Evolutionary conservation across 1,140 invertebrate genomes (phyloP), one percentile per base, ranked within the genome.

Genomic region (Zelostemma sp.): DNA sequence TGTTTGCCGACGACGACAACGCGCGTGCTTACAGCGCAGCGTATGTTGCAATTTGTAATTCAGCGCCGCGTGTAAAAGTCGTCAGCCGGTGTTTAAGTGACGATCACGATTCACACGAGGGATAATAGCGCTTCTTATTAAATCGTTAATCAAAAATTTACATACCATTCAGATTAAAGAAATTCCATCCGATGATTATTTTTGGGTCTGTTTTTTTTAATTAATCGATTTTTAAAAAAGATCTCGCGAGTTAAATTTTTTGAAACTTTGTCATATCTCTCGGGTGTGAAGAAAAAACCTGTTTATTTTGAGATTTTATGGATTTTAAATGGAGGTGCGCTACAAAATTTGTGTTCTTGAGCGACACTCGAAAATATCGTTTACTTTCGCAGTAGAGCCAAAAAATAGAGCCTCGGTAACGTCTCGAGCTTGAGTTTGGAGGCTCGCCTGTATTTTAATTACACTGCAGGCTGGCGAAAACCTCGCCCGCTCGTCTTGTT

Each of bases 381-480:
- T n/a, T n/a, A n/a, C n/a, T n/a, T n/a, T n/a, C n/a, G n/a, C n/a
- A n/a, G n/a, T n/a, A n/a, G n/a, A n/a, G n/a, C 62, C 68, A 61
- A 68, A 64, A 66, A 61, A 47, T 51, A 40, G 54, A 50, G 47
- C 59, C 35, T 48, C 41, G 46, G 53, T 53, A 65, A 54, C 68
- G 58, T 63, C 57, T 56, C 41, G 54, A 72, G 41, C 60, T n/a
- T n/a, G n/a, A 68, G 65, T 73, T 68, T 78, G 80, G 79, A 79
- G 62, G 79, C 68, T 81, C 76, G 79, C 77, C 80, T 81, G 81
- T 84, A 83, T 85, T 84, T 84, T 83, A 83, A 83, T 83, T 82
- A 82, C 79, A 81, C 73, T 70, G 69, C 74, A 78, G 74, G 51
- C 77, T 51, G 55, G 55, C 68, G 65, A 73, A 75, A 78, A 68